Base-by-base conservation (phyloP, 2,797 vertebrate genomes). In the Lacerta viridis region DNA sequence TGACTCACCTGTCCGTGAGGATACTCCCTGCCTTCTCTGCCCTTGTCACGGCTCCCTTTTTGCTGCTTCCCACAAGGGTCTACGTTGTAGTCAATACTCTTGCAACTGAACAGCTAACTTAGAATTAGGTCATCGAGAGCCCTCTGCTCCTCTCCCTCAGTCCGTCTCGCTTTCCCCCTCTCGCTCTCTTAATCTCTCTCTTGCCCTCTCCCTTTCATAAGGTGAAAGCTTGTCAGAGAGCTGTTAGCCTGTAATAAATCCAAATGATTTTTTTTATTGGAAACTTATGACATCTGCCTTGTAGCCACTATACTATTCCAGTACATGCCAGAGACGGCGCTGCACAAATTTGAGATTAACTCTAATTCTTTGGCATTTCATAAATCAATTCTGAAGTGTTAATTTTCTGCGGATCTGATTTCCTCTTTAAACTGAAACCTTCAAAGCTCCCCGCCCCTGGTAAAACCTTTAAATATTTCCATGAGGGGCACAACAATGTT, bases 161-260 rank as follows among this genome's bases (percentile, higher is more conserved):
- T 84, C 93, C 87, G 87, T 90, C 94, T 96, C 80, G 64, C 91
- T 91, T 84, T 75, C 93, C 91, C 95, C 86, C 36, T 90, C 93
- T 81, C 72, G 55, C 90, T 59, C 85, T 90, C 83, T 87, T 91
- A 89, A 90, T 83, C 93, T 76, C 74, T 59, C 64, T 89, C 81
- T 78, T 50, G 0, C 86, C 81, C 83, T 87, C 84, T 82, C 79
- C 11, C 87, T 90, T 83, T 78, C 77, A 86, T 74, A 89, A 55
- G 92, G 87, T 88, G 93, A 83, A 89, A 61, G 89, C 36, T 61
- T 91, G 94, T 92, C 90, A 89, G 84, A 84, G 87, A 85, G 92
- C 89, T 90, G 78, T 93, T 88, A 89, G 91, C 92, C 87, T 29
- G 92, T 0, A 3, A 90, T 82, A 93, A 93, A 95, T 89, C 64